These are phyloP conservation scores for Microcebus lehilahytsara DNA, from an alignment of 2,113 vertebrate genomes.

Conservation along the genomic window DNA sequence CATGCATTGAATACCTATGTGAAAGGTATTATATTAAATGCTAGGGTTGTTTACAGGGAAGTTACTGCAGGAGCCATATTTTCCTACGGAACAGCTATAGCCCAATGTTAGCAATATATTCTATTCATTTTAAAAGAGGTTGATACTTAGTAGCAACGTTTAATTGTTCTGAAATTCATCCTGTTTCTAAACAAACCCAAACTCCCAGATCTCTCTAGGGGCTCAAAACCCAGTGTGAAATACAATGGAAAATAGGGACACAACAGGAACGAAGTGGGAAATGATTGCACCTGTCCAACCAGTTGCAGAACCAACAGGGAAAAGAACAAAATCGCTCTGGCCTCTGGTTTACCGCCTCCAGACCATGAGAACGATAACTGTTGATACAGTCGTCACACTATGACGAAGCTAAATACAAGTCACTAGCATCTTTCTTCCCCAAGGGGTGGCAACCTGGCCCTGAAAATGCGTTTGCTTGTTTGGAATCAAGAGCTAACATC, in stretches of 20 bases:
- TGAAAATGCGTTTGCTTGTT: not conserved
- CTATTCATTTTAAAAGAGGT: not conserved
- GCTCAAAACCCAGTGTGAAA: not conserved
- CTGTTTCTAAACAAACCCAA: not conserved
- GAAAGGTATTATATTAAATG: not conserved
- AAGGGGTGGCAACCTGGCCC: not conserved
- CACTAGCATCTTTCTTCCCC: not conserved
- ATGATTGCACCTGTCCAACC: rapidly evolving
- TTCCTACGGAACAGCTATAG: not conserved
- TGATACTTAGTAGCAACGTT: not conserved
- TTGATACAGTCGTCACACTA: not conserved
- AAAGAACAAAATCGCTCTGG: not conserved
- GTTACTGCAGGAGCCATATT: not conserved
- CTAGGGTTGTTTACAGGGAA: not conserved
- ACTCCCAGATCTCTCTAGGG: not conserved
- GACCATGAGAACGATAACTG: not conserved
- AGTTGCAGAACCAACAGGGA: not conserved
- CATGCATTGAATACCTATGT: rapidly evolving
- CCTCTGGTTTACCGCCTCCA: not conserved
- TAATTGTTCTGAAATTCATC: not conserved
- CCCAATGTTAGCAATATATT: not conserved
- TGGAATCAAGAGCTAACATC: not conserved
- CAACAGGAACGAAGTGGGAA: not conserved
- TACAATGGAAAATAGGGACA: not conserved
- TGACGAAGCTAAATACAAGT: not conserved